phyloP scores from a whole-genome alignment of 2,888 invertebrate species.

The Stictocephala bisonia region DNA sequence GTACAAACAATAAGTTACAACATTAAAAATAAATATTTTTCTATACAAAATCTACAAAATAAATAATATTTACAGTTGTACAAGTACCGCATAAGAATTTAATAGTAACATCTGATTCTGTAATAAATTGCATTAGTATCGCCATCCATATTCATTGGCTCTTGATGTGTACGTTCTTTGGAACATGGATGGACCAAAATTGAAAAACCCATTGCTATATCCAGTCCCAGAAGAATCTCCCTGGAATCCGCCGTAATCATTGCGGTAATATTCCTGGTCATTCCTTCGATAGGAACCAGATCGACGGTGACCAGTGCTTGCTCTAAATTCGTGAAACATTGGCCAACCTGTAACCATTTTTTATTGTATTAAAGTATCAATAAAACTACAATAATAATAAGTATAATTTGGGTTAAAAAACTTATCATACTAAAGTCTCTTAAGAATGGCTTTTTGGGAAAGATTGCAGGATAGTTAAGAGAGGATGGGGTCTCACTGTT shows the following conservation, averaged over 20 bases:
- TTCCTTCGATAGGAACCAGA: background rate
- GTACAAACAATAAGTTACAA: no score
- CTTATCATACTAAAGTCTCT: no score
- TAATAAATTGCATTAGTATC: background rate
- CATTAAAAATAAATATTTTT: no score
- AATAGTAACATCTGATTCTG: no score
- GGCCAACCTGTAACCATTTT: conserved; percentile 25
- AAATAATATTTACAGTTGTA: background rate
- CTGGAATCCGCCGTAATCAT: background rate
- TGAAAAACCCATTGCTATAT: background rate
- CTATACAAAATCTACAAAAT: no score
- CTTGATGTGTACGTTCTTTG: conserved; percentile 17
- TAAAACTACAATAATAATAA: no score
- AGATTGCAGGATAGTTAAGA: no score
- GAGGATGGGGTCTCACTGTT: no score
- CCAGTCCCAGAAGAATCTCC: background rate
- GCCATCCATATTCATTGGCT: conserved; percentile 22
- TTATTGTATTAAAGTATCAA: background rate
- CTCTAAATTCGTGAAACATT: conserved; percentile 4
- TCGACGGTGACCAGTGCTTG: background rate
- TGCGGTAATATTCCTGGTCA: no score
- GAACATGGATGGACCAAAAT: conserved; percentile 14
- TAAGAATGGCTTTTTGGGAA: no score
- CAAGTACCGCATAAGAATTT: background rate
- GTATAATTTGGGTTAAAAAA: no score